Evolutionary conservation across 2,888 invertebrate genomes (phyloP), one percentile per base, ranked within the genome.

Genomic region (Acanthosepion lycidas): DNA sequence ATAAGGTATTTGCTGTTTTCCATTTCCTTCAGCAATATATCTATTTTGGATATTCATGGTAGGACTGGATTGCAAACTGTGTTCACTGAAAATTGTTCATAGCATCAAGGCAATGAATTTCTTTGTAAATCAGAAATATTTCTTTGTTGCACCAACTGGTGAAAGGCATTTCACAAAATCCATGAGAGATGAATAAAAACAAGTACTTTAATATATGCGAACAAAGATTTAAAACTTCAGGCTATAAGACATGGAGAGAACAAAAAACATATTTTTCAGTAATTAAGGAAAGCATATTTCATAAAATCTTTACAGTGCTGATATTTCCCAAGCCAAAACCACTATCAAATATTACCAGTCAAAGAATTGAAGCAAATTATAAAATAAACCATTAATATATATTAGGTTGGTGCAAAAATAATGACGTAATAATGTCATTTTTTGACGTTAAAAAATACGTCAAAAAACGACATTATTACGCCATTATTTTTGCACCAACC

Each of bases 1-100:
- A 78, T 78, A 78, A 78, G 78, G 78, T n/a, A 78, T 78, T 33
- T 15, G n/a, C 15, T 78, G 78, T n/a, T 78, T 78, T 78, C 33
- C 78, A 78, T 78, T 78, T 78, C 78, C 9, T 78, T 78, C 78
- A 78, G 78, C 78, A 33, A 78, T n/a, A 33, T n/a, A 33, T 78
- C 78, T 78, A 78, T 78, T 78, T 78, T 33, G n/a, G 78, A 78
- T 78, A 78, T 78, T 78, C 78, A 33, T 78, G 78, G n/a, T n/a
- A 78, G 12, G 20, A n/a, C 15, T 15, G 9, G n/a, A 78, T n/a
- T 78, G 78, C n/a, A 78, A 78, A 78, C 78, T 33, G n/a, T 12
- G 78, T 78, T 33, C 33, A 33, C 78, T n/a, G n/a, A 12, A 78
- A 33, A 78, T 78, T n/a, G n/a, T 78, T n/a, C 78, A 78, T 78